Evolutionary conservation across 2,113 vertebrate genomes (phyloP), one percentile per base, ranked within the genome.

Genomic region (Larimichthys crocea): DNA sequence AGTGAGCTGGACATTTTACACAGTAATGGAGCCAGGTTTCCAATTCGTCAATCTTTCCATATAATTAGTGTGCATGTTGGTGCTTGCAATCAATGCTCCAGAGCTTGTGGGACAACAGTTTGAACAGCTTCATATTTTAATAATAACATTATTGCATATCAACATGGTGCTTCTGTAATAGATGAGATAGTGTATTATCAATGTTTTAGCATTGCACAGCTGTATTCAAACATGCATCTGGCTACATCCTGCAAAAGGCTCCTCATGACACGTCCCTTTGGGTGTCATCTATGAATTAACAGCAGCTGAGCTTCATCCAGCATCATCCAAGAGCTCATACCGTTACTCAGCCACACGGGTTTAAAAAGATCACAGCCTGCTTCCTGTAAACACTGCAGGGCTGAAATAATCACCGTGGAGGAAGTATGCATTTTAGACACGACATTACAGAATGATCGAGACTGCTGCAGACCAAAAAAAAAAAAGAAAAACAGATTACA

Each of bases 381-480:
- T 72, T 90, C 79, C 52, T 65, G 68, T 67, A 24, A 53, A 73
- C 71, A 64, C 22, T 46, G 10, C 35, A 40, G 3, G 8, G 26
- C 20, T 75, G 59, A 5, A 10, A 24, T 46, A 16, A 72, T 77
- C 49, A 20, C 31, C 14, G 55, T 46, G 35, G 55, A 73, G 76
- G 76, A 85, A 83, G 80, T 86, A 19, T 19, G 62, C 53, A 57
- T 74, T 85, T 50, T 10, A 67, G 67, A 44, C 35, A 40, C 84
- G 79, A 85, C 86, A 85, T 83, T 40, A 29, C 31, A 84, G 76
- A 74, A 85, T 73, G 68, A 78, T 72, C 62, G 74, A 81, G 65
- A 66, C 49, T 82, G 63, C 59, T 46, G 76, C 59, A 57, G n/a
- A 68, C 48, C 76, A 40, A 2, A 11, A 66, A 19, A 68, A 2